Base-by-base conservation (phyloP, 2,113 vertebrate species). In the Notarius lentiginosus region DNA sequence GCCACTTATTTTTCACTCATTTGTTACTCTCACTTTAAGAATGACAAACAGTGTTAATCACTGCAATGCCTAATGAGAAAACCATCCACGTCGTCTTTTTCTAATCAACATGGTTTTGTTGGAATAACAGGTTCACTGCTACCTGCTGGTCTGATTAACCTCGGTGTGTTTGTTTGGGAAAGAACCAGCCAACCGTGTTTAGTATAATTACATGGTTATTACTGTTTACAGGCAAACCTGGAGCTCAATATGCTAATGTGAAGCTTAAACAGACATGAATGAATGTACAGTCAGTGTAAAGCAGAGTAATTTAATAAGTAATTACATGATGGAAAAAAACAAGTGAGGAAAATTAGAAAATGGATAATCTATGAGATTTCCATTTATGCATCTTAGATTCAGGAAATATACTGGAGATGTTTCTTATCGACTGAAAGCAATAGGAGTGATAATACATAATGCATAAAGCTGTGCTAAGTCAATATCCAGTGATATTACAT, bases 101-200 rank as follows among this genome's bases (percentile, higher is more conserved):
- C 53, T 41, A 58, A 80, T 80, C 12, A 66, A 80, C 79, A 24
- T 24, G 55, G n/a, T 18, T 56, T 56, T 81, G 56, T 61, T 81
- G 34, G 41, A 65, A 66, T 51, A 82, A 82, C 80, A 49, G 14
- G 34, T 82, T 82, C 5, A 6, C 60, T 82, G 7, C 18, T 51
- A 82, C 60, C 80, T 82, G 60, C 80, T 65, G 34, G 41, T 82
- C 41, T 66, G 60, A 82, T 82, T 82, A 82, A 82, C 80, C 61
- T 65, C 41, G 1, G 4, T 49, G 80, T 65, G 80, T 77, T 22
- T n/a, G 49, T 79, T 6, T 79, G 49, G 53, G 9, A 79, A 58
- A 30, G 24, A 30, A 17, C 11, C 24, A 58, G 24, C n/a, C 15
- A 1, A 79, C 14, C 22, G 41, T 82, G 80, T 82, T 49, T 82